Evolutionary conservation across 2,888 invertebrate species (phyloP), one percentile per base, ranked within the genome.

Genomic region (Andrena camellia): DNA sequence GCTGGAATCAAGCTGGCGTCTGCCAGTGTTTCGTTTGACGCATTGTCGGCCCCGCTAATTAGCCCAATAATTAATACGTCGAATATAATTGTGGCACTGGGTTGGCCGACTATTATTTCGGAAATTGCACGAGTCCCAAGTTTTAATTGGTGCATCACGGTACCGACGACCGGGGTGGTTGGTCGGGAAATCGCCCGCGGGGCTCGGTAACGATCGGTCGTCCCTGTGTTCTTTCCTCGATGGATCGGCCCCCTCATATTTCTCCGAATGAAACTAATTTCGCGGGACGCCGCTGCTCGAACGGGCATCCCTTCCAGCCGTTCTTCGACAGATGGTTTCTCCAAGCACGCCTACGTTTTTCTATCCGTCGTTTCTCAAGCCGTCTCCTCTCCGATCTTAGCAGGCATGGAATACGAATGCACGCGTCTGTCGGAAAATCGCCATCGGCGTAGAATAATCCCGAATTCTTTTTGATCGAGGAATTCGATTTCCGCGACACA

Each of bases 71-170:
- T 86, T 78, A 78, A 78, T 81, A 75, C 8, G 72, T 60, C 68
- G 54, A 57, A 62, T 62, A 68, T 76, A 83, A 83, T 83, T 64
- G 54, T 33, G 13, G 8, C 20, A 20, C 7, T 20, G 31, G 10
- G n/a, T 10, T 48, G 29, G 13, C 59, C 50, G 70, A 59, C 78
- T 81, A 85, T 87, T 87, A 79, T 86, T 87, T 77, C 64, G 73
- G 74, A 82, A 87, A 86, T 86, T 86, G 74, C 69, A 10, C 62
- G 64, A 8, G 23, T 7, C 54, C 23, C 26, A 74, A 79, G 84
- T 76, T 87, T 84, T 81, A 84, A 87, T 86, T 81, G 81, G 35
- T 66, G 69, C 68, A 76, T 77, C 54, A 54, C 63, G 54, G 54
- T 31, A 48, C 26, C 35, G 23, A 4, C 8, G 50, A 20, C 8